Evolutionary conservation across 2,797 vertebrate species (phyloP), one percentile per base, ranked within the genome.

Genomic region (Phrynocephalus forsythii): DNA sequence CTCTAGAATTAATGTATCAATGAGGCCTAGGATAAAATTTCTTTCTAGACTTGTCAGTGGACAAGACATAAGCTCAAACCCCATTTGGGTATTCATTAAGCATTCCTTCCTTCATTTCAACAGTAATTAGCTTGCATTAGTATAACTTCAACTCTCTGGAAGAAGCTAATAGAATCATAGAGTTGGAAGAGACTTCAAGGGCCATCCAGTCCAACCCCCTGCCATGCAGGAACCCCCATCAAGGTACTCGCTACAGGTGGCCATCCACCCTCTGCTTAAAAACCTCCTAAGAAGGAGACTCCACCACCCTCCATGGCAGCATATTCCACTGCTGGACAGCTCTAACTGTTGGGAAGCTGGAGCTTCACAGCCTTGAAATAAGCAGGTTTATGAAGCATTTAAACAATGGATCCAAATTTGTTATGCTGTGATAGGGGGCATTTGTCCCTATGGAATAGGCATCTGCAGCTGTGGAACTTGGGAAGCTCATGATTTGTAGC

Each of bases 401-500:
- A 28, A 24, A 52, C 0, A 2, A 79, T 33, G 76, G 33, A 82
- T 18, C 33, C 0, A 52, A 44, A 83, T 72, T 93, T 33, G n/a
- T 79, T 67, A 33, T 86, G 52, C 13, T 82, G 72, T 28, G 20
- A 4, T 1, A 82, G 80, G 87, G 60, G 38, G 83, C 67, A 87
- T 26, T 66, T 92, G 73, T 90, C 26, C 44, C 87, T 87, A 38
- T 52, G 0, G 16, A 82, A 9, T 77, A 87, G 52, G 7, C 56
- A 56, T 77, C 82, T 84, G 77, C 92, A 94, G 93, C 90, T 93
- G 91, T 91, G 82, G 83, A 89, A 79, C 84, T 91, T 89, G 86
- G 88, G 86, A 71, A 85, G 63, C n/a, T 78, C 68, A 85, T 63
- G 18, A 63, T 63, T 63, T 63, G 60, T 20, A 75, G 82, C 89